Base-by-base conservation (phyloP, 2,113 vertebrate genomes). In the Tichodroma muraria region DNA sequence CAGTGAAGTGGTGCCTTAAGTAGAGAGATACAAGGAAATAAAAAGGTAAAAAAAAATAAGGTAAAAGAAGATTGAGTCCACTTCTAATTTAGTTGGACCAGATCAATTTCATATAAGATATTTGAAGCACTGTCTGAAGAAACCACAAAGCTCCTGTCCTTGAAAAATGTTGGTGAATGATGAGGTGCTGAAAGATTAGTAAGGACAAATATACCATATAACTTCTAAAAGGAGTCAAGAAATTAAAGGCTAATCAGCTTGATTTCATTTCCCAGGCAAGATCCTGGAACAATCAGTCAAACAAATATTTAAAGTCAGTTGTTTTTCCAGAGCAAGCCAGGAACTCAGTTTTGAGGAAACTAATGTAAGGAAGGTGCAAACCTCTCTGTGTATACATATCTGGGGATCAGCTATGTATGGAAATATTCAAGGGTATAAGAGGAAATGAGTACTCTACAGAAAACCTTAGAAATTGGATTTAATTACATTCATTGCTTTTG, bases 361-460 rank as follows among this genome's bases (percentile, higher is more conserved):
- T 31, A 17, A 56, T 3, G 11, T 56, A 69, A 88, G 28, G 30
- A 82, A 56, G 9, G 8, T 69, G 11, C 59, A 83, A 88, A 82
- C 13, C 6, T 20, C 10, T 9, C 45, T 80, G 37, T 0, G 0
- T 68, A n/a, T 60, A 24, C 19, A 31, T 37, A 85, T 69, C 53
- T 1, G 2, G 61, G 65, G 54, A 69, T 65, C 33, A 73, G 19
- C 30, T 65, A 25, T 28, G n/a, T 52, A 64, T 7, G n/a, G 54
- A 80, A 95, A 90, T 65, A 80, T 64, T 69, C 42, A 85, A 70
- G 6, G 24, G 7, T 25, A 57, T 65, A 45, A 69, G 63, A 79
- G 31, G 17, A 68, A 79, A 79, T 49, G 24, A n/a, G 2, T 64
- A 49, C 61, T 49, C 42, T n/a, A 61, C 19, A 77, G 28, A 80